These are phyloP conservation scores for Notarius quadriscutis DNA, from an alignment of 2,113 vertebrate genomes.

Conservation along the genomic window DNA sequence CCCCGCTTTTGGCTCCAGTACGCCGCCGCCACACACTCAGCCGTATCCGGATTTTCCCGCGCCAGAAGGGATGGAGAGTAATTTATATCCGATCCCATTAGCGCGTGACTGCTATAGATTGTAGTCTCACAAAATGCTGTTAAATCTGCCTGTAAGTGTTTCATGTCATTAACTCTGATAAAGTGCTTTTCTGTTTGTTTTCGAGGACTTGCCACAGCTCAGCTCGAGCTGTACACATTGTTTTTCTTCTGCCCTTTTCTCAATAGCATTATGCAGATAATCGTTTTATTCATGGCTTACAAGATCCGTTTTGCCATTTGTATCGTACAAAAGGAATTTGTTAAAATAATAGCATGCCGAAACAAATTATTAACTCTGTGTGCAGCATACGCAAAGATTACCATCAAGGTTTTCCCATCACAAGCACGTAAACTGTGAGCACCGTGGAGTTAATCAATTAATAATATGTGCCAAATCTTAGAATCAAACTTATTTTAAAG, in stretches of 20 bases:
- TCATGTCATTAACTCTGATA: slow-evolving; percentile 39
- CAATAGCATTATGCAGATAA: slow-evolving; percentile 14
- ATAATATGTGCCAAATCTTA: background rate
- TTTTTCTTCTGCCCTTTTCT: slow-evolving; percentile 28
- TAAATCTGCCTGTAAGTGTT: slow-evolving; percentile 48
- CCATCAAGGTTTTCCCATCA: background rate
- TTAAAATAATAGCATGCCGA: background rate
- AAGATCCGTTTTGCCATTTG: background rate
- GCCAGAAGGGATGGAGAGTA: slow-evolving; percentile 44
- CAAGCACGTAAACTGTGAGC: background rate
- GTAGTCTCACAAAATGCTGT: slow-evolving; percentile 49
- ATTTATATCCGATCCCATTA: slow-evolving; percentile 57
- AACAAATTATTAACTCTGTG: background rate
- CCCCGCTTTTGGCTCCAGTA: slow-evolving; percentile 25
- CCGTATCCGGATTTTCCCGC: slow-evolving; percentile 50
- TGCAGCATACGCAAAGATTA: background rate
- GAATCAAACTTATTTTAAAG: background rate
- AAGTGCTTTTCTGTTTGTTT: slow-evolving; percentile 43
- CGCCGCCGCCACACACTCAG: slow-evolving; percentile 41
- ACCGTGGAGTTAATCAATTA: background rate
- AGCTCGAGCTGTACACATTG: background rate
- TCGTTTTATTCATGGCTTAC: slow-evolving; percentile 13
- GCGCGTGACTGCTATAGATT: slow-evolving; percentile 53
- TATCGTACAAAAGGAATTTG: background rate
- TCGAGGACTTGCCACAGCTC: slow-evolving; percentile 4